Evolutionary conservation across 2,113 vertebrate species (phyloP).

Genomic region (Prolemur simus): DNA sequence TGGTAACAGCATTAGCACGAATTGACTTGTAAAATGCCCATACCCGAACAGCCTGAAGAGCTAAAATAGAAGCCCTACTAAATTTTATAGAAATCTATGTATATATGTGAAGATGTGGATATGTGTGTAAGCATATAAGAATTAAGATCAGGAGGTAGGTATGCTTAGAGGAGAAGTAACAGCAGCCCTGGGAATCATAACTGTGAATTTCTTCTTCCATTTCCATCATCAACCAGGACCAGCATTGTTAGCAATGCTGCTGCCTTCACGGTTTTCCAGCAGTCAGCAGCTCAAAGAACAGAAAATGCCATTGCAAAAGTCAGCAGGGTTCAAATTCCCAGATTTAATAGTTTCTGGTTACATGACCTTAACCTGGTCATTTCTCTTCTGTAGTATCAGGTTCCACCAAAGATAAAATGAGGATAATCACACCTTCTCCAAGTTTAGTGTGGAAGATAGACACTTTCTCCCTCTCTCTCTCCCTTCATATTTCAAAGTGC

Average conservation of each 20-base stretch:
- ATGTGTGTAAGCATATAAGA: background rate
- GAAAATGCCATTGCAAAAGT: background rate
- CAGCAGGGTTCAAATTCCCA: background rate
- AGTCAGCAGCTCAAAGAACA: constrained; percentile 18
- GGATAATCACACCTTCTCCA: background rate
- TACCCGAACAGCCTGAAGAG: constrained; percentile 58
- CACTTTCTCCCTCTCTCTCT: background rate
- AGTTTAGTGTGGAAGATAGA: background rate
- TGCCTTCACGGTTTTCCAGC: background rate
- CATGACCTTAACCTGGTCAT: background rate
- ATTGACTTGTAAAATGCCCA: constrained; percentile 66
- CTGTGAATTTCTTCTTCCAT: constrained; percentile 34
- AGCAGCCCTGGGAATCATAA: constrained; percentile 50
- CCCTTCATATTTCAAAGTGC: background rate
- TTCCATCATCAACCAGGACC: background rate
- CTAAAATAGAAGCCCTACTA: constrained; percentile 54
- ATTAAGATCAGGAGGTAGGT: background rate
- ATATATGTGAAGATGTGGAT: background rate
- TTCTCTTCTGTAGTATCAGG: background rate
- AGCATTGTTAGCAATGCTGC: background rate
- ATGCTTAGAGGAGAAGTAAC: background rate
- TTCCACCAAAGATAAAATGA: background rate
- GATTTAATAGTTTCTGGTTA: background rate
- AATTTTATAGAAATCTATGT: constrained; percentile 51
- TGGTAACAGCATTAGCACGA: constrained; percentile 40